phyloP scores from a whole-genome alignment of 2,113 vertebrate species.

The Melozone crissalis region DNA sequence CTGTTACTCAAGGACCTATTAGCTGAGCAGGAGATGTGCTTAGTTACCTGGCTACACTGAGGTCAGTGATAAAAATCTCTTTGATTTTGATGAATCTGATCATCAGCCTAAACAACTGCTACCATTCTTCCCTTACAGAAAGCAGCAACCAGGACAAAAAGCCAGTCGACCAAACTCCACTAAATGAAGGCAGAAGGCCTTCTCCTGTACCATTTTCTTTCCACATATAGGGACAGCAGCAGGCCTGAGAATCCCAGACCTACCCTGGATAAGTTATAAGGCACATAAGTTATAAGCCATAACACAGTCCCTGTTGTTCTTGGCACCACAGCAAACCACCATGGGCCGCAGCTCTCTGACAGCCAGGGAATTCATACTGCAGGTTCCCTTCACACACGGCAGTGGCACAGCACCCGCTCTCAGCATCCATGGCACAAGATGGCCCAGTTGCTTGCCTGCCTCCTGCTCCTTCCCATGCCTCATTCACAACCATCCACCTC shows the following conservation, averaged over 20 bases:
- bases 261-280: not conserved
- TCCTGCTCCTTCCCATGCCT: not conserved
- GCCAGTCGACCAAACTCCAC: not conserved
- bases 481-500: not conserved
- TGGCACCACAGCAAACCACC: not conserved
- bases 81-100: not conserved
- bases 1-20: not conserved
- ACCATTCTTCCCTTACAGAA: not conserved
- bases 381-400: rapidly evolving
- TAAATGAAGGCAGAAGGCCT: not conserved
- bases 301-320: not conserved
- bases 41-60: not conserved
- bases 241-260: not conserved
- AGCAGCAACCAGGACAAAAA: not conserved
- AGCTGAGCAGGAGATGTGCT: not conserved
- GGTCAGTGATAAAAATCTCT: not conserved
- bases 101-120: not conserved
- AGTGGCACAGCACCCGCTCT: not conserved
- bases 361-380: not conserved
- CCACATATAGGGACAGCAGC: not conserved
- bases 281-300: not conserved
- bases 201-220: not conserved
- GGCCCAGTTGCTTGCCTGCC: rapidly evolving
- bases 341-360: rapidly evolving
- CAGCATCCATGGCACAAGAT: rapidly evolving